Conservation (phyloP, 2,113 vertebrate genomes). For the Gopherus flavomarginatus region DNA sequence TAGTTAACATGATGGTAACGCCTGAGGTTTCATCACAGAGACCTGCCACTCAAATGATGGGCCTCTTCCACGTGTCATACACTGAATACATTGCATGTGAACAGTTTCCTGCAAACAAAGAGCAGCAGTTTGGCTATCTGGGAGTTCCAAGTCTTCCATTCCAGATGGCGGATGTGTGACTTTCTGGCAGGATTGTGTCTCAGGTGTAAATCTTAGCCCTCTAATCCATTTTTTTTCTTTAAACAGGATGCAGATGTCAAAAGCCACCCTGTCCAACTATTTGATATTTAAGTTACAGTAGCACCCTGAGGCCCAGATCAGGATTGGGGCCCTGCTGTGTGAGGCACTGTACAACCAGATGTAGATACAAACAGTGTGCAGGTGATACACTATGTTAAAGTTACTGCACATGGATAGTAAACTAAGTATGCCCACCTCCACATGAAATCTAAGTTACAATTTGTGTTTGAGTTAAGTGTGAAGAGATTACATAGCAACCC, state of each 20-base stretch:
- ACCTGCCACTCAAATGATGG: background rate
- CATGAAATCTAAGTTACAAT: background rate
- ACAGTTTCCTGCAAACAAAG: too few relatives aligned
- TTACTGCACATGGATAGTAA: background rate
- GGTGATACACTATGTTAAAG: background rate
- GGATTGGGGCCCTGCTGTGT: background rate
- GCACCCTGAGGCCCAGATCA: background rate
- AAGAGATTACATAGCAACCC: background rate
- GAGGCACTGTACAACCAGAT: background rate
- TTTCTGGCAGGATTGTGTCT: background rate
- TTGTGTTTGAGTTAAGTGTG: background rate
- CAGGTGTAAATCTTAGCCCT: background rate
- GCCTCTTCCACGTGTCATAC: background rate
- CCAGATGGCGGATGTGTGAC: background rate
- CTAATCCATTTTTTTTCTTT: background rate
- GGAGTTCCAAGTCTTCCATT: background rate
- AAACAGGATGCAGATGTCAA: background rate
- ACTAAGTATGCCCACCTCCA: background rate
- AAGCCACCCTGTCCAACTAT: background rate
- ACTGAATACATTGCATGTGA: background rate
- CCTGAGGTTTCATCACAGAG: background rate
- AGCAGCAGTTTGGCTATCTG: background rate
- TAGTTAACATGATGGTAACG: rapidly evolving
- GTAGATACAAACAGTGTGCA: background rate
- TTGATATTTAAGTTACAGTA: background rate